phyloP scores from a whole-genome alignment of 2,113 vertebrate genomes.

The Neopipo cinnamomea region DNA sequence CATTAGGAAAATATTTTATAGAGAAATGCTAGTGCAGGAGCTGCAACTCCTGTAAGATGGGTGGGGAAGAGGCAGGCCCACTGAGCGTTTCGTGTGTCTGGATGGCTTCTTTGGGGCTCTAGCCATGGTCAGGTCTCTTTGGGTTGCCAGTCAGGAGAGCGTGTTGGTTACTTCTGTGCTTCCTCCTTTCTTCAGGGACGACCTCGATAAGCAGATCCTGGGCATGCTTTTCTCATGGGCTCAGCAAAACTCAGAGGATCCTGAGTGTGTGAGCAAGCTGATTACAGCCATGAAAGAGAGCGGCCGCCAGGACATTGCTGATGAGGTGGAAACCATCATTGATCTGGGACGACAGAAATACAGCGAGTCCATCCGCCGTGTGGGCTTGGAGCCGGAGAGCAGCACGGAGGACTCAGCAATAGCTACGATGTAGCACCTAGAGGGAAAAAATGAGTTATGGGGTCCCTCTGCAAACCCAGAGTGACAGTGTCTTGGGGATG shows the following conservation, averaged over 20 bases:
- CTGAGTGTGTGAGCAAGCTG: conserved; percentile 77
- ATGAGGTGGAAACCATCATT: conserved; percentile 85
- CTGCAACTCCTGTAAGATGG: background rate
- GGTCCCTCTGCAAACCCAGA: fast-evolving
- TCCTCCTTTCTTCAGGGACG: conserved; percentile 72
- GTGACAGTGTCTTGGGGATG: background rate
- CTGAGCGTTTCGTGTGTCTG: background rate
- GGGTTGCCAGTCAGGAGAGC: background rate
- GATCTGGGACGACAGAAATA: conserved; percentile 87
- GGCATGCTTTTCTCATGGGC: conserved; percentile 95
- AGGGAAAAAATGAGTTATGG: background rate
- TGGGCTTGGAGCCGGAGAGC: conserved; percentile 79
- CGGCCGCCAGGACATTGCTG: conserved; percentile 84
- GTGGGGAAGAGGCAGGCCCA: background rate
- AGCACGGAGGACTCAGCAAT: conserved; percentile 62
- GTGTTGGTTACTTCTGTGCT: background rate
- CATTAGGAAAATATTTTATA: background rate
- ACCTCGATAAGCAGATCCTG: conserved; percentile 83
- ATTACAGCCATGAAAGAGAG: conserved; percentile 83
- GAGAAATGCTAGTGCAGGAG: background rate
- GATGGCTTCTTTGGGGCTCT: background rate
- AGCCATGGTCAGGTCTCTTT: background rate
- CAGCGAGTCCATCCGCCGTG: conserved; percentile 80
- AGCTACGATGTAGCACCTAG: conserved; percentile 1
- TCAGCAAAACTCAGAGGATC: conserved; percentile 72